These are phyloP conservation scores for Euschistus heros DNA, from an alignment of 1,140 invertebrate species.

Conservation along the genomic window DNA sequence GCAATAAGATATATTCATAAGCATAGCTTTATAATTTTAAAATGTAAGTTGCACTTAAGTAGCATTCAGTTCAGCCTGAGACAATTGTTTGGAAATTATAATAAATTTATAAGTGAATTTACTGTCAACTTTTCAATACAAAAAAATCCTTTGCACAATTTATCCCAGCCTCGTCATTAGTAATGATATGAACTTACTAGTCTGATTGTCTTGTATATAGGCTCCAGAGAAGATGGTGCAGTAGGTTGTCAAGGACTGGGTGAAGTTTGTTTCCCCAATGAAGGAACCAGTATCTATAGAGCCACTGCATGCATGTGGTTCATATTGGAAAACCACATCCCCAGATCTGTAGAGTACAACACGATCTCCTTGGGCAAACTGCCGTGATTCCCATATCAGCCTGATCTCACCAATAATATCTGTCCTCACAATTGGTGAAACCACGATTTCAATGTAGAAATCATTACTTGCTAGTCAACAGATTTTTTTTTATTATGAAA, in stretches of 20 bases:
- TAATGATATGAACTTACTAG: not conserved
- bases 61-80: too few species aligned
- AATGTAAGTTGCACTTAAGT: too few species aligned
- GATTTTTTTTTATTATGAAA: too few species aligned
- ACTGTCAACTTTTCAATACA: too few species aligned
- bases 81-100: too few species aligned
- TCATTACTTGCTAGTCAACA: not conserved
- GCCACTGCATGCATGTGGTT: not conserved
- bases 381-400: not conserved
- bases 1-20: too few species aligned
- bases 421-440: not conserved
- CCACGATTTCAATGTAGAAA: conserved; percentile 1
- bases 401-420: not conserved
- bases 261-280: not conserved
- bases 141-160: too few species aligned
- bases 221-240: not conserved
- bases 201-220: not conserved
- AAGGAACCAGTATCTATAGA: conserved; percentile 1
- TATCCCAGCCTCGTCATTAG: too few species aligned
- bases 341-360: not conserved
- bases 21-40: too few species aligned
- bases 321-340: conserved; percentile 2
- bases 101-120: too few species aligned
- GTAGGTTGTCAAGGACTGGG: not conserved
- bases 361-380: not conserved